phyloP scores from a whole-genome alignment of 2,888 invertebrate genomes.

The Trachelus stipa region DNA sequence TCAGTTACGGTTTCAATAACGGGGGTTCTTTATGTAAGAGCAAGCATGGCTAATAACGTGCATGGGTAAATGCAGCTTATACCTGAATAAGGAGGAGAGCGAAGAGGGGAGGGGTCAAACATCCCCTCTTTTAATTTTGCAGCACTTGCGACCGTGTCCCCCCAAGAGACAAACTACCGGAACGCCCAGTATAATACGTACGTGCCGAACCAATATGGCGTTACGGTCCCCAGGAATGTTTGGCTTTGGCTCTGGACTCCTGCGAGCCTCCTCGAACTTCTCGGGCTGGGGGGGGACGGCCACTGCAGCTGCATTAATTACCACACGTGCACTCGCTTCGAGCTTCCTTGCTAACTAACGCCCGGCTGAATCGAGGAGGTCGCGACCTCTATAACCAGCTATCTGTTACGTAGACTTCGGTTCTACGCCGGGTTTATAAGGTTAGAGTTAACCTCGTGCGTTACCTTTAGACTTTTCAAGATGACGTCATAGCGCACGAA shows the following conservation, averaged over 20 bases:
- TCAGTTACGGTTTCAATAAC: too few relatives aligned
- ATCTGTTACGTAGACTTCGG: too few relatives aligned
- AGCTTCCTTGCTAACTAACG: not conserved
- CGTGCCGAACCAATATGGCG: constrained; percentile 40
- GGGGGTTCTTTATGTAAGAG: too few relatives aligned
- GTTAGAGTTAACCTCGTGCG: too few relatives aligned
- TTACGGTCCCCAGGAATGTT: constrained; percentile 39
- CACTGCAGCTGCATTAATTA: constrained; percentile 44
- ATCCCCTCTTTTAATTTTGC: constrained; percentile 31
- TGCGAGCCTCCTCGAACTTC: constrained; percentile 29
- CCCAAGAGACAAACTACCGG: constrained; percentile 26
- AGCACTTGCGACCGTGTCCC: constrained; percentile 15
- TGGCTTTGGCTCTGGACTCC: constrained; percentile 37
- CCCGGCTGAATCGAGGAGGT: not conserved
- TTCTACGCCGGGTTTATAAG: too few relatives aligned
- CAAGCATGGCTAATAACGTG: too few relatives aligned
- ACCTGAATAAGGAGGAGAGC: not conserved
- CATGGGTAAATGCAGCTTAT: too few relatives aligned
- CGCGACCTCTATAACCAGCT: not conserved
- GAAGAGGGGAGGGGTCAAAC: constrained; percentile 4
- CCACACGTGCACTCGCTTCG: constrained; percentile 25
- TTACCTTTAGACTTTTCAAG: too few relatives aligned
- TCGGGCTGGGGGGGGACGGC: constrained; percentile 33
- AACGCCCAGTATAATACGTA: constrained; percentile 33
- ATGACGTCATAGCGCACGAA: too few relatives aligned